Percentiles rank a stretch among this genome's conserved stretches.
These are phyloP conservation scores for Trachelus iudaicus DNA, from an alignment of 2,888 invertebrate genomes.

Conservation along the genomic window DNA sequence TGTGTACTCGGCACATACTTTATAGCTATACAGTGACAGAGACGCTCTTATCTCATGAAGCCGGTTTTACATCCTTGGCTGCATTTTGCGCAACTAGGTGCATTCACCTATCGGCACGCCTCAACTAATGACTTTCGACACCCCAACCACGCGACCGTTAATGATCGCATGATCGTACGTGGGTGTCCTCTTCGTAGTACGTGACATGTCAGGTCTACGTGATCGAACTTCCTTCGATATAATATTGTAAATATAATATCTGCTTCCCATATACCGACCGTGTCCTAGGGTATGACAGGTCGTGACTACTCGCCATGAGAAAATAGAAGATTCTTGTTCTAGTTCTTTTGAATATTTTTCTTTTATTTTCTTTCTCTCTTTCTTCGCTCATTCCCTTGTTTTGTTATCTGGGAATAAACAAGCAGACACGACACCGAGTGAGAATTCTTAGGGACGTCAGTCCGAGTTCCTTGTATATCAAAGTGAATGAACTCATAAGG, in stretches of 20 bases:
- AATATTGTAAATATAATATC: background rate
- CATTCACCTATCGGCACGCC: conserved; percentile 22
- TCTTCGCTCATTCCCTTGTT: background rate
- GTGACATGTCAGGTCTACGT: background rate
- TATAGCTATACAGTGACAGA: background rate
- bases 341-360: background rate
- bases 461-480: background rate
- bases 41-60: background rate
- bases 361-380: background rate
- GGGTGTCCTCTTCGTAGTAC: conserved; percentile 27
- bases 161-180: conserved; percentile 52
- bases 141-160: conserved; percentile 54
- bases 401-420: background rate
- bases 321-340: background rate
- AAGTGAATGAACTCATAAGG: conserved; percentile 44
- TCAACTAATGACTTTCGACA: conserved; percentile 56
- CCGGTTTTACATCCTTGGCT: conserved; percentile 9
- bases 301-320: background rate
- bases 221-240: background rate
- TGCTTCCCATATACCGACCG: background rate
- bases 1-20: background rate
- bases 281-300: background rate
- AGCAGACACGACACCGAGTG: background rate
- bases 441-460: background rate
- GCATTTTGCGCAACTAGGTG: conserved; percentile 8